These are phyloP conservation scores for Leptodactylus fallax DNA, from an alignment of 2,797 vertebrate genomes.

Conservation along the genomic window DNA sequence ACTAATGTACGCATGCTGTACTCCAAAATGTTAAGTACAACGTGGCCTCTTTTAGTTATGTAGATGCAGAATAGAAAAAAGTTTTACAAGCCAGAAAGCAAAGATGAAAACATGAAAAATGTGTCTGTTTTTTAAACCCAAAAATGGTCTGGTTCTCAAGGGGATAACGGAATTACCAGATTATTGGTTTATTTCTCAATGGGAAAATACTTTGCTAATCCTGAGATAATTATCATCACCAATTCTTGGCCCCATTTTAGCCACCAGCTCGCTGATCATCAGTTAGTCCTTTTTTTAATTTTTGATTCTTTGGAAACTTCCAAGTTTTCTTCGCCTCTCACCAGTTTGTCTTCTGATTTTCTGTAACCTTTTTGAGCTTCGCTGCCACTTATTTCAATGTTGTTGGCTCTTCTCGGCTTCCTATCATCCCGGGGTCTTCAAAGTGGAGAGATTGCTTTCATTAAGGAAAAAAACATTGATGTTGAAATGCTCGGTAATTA, in stretches of 20 bases:
- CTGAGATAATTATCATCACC: neutral
- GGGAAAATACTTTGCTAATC: too few relatives aligned
- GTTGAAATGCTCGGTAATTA: constrained; percentile 29
- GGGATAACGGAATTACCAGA: neutral
- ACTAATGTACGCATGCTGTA: too few relatives aligned
- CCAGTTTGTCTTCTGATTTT: neutral
- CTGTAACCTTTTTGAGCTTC: neutral
- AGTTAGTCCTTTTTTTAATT: neutral
- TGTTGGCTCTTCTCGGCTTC: neutral
- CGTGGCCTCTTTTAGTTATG: too few relatives aligned
- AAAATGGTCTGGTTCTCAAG: neutral
- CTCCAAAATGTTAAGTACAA: too few relatives aligned
- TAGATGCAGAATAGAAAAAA: too few relatives aligned
- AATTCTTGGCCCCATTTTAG: neutral
- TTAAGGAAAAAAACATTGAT: constrained; percentile 16
- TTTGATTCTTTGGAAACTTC: neutral
- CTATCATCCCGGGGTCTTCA: constrained; percentile 12
- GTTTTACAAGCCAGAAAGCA: too few relatives aligned
- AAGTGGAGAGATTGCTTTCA: constrained; percentile 19
- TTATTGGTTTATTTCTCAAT: neutral
- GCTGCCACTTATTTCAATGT: neutral
- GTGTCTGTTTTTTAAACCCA: too few relatives aligned
- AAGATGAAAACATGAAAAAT: too few relatives aligned
- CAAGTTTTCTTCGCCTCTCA: neutral
- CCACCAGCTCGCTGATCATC: neutral